Base-by-base conservation (phyloP, 2,113 vertebrate species). In the Stomatorhinus ivindoensis region DNA sequence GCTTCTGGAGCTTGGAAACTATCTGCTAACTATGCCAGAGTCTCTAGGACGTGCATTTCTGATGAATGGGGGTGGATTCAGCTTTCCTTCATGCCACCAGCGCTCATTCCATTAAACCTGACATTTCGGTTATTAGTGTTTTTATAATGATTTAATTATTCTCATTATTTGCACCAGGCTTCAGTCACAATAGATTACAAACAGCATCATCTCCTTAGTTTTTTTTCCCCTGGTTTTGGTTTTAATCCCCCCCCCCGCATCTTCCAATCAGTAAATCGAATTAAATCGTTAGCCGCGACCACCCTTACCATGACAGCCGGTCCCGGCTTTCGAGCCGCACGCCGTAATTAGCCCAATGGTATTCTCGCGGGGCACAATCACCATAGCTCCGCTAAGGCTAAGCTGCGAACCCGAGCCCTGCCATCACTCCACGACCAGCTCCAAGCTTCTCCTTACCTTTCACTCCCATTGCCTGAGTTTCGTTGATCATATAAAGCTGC, bases 221-320 rank as follows among this genome's bases (percentile, higher is more conserved):
- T 84, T 90, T 21, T 1, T 13, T 15, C 21, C 53, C 1, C 24
- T n/a, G n/a, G n/a, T 27, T 85, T 91, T 86, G 86, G 84, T 90
- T 92, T 92, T 91, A 92, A 92, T 92, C 91, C 91, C 73, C 31
- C 91, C 91, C 73, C 31, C n/a, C 76, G 84, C 91, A 76, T 92
- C 90, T 90, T 88, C 87, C 87, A 92, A 91, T 93, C 92, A 91
- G 91, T 93, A 91, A 90, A 93, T 95, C 94, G 88, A 93, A 95
- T 95, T 93, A 94, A 95, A 94, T 94, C 92, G 92, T 94, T 94
- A 91, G 92, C 90, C 92, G 91, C 92, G 91, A 86, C 91, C 93
- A 92, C 92, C 92, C 91, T 89, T 69, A 53, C 92, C 92, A 89
- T 92, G 94, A 94, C 95, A 93, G 90, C 90, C 88, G 90, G 92